phyloP scores from a whole-genome alignment of 2,797 vertebrate species.

The Antrozous pallidus region DNA sequence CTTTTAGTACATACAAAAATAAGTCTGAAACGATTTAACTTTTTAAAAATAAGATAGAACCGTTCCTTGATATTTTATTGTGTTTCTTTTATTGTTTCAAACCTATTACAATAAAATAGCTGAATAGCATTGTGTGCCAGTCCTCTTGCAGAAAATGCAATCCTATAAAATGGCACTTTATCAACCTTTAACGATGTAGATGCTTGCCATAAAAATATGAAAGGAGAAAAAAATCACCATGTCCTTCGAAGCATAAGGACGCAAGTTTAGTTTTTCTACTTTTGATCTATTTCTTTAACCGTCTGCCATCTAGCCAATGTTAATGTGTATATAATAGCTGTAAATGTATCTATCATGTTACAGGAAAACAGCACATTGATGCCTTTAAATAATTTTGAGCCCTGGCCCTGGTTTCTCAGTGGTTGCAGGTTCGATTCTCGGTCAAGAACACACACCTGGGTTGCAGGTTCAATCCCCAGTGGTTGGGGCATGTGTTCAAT shows the following conservation, averaged over 20 bases:
- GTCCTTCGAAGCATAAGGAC: neutral
- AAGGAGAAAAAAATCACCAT: neutral
- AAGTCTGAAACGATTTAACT: constrained; percentile 1
- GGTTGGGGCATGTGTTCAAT: too few relatives aligned
- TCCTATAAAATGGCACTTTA: constrained; percentile 5
- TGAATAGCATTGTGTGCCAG: neutral
- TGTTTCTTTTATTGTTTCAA: constrained; percentile 26
- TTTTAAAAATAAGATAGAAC: neutral
- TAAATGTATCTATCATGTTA: neutral
- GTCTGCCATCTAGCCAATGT: neutral
- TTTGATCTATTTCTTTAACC: neutral
- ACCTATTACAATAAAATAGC: constrained; percentile 2
- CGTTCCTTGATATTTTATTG: neutral
- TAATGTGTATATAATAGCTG: neutral
- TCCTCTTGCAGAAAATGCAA: neutral
- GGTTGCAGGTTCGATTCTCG: too few relatives aligned
- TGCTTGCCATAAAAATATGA: neutral
- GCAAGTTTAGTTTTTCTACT: neutral
- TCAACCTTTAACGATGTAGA: constrained; percentile 8
- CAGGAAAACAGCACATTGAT: neutral
- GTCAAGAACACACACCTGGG: too few relatives aligned
- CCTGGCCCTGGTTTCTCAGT: too few relatives aligned
- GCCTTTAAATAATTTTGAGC: neutral
- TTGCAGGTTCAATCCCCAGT: too few relatives aligned
- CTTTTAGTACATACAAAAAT: neutral